These are phyloP conservation scores for Latrodectus elegans DNA, from an alignment of 2,888 invertebrate species.

Conservation along the genomic window DNA sequence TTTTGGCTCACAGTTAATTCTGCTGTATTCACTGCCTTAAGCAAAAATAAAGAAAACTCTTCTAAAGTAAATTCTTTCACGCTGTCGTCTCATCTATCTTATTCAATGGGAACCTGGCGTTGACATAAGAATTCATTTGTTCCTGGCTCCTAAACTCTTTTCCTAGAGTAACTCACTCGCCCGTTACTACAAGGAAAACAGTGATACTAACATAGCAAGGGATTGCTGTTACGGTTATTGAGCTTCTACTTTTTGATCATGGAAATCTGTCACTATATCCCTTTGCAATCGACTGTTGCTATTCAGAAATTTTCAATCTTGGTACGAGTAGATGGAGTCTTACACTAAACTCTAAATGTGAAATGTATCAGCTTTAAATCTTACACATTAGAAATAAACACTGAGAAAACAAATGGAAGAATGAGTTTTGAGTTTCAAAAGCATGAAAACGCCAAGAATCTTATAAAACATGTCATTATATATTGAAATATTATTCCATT, in stretches of 20 bases:
- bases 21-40: constrained; percentile 20
- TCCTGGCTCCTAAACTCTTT: background rate
- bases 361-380: no score
- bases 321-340: no score
- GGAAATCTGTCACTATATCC: no score
- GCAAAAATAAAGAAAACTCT: constrained; percentile 11
- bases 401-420: no score
- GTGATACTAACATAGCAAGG: background rate
- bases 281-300: no score
- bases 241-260: background rate
- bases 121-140: constrained; percentile 49
- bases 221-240: background rate
- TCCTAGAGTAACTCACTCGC: background rate
- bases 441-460: no score
- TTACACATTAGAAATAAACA: no score
- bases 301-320: no score
- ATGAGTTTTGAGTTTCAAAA: no score
- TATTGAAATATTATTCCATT: no score
- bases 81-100: constrained; percentile 33
- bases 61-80: constrained; percentile 26
- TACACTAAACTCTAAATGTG: no score
- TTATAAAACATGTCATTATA: no score
- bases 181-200: background rate
- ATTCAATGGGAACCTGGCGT: constrained; percentile 39
- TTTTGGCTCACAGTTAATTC: constrained; percentile 16